These are phyloP conservation scores for Morone saxatilis DNA, from an alignment of 2,113 vertebrate species.

Conservation along the genomic window DNA sequence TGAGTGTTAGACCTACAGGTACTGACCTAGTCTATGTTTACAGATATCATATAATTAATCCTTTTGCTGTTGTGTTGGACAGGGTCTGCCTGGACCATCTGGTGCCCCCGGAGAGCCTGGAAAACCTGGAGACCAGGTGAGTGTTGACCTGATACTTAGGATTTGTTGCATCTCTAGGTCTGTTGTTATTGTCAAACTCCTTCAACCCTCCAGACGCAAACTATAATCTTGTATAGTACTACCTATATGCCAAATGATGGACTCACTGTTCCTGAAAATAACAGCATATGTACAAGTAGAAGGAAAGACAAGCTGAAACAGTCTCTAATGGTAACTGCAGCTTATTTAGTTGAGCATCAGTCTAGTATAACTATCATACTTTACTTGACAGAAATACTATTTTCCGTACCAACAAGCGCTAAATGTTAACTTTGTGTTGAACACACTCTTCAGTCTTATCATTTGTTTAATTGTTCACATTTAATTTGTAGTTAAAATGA, in stretches of 20 bases:
- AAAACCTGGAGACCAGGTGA: constrained; percentile 96
- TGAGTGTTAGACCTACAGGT: not conserved
- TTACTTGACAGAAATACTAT: not conserved
- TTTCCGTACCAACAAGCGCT: not conserved
- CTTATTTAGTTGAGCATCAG: not conserved
- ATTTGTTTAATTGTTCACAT: not conserved
- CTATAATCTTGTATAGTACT: not conserved
- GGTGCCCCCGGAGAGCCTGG: constrained; percentile 94
- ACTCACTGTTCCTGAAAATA: not conserved
- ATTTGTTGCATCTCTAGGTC: not conserved
- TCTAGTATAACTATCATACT: not conserved
- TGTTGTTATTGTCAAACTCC: not conserved
- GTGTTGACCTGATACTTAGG: constrained; percentile 26
- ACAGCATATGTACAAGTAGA: not conserved
- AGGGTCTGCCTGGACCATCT: constrained; percentile 95
- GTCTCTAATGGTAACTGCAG: not conserved
- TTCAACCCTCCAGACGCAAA: not conserved
- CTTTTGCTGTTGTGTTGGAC: constrained; percentile 47
- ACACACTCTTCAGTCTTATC: not conserved
- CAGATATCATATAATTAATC: constrained; percentile 15
- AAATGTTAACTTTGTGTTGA: not conserved
- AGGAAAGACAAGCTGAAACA: not conserved
- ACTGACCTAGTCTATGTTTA: constrained; percentile 6
- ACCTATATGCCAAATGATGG: not conserved
- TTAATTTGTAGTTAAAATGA: not conserved